Base-by-base conservation (phyloP, 2,888 invertebrate species). In the Neocrepidodera transversa region DNA sequence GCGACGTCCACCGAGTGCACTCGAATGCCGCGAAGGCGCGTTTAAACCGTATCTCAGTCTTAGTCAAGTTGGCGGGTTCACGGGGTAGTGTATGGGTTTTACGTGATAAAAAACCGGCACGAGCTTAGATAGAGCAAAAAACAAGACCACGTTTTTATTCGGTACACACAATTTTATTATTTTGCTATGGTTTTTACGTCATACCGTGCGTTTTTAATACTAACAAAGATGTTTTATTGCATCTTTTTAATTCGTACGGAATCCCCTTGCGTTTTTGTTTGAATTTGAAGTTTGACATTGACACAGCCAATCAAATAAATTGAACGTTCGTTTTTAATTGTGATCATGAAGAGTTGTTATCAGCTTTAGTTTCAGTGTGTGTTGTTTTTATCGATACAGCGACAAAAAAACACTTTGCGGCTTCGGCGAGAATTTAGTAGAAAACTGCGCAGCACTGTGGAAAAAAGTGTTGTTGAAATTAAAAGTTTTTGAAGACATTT, bases 41-140 rank as follows among this genome's bases (percentile, higher is more conserved):
- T 65, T 67, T 66, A 61, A 64, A 61, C 66, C 60, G 65, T 66
- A 60, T 60, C 57, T 61, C 59, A 63, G 61, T 58, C 50, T 66
- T 61, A 66, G 66, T 66, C 62, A 66, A 62, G 63, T 63, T 63
- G 62, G 61, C 64, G 66, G 62, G 64, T 65, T 58, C 61, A 60
- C 64, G 61, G 63, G 64, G 62, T 55, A 64, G 62, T 64, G 63
- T 69, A 67, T 63, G 64, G 65, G 64, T 68, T 69, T 65, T 63
- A 66, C 66, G 66, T 57, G 60, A 54, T 62, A 59, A 67, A 64
- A 67, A 68, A 68, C 65, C 61, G 62, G 65, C 65, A 63, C 65
- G 63, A 62, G 63, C 60, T 58, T 48, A 57, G 51, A 45, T 51
- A 36, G 23, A 20, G 52, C 62, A 65, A 62, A 62, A 65, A 62